Evolutionary conservation across 2,113 vertebrate species (phyloP).

Genomic region (Petroica traversi): DNA sequence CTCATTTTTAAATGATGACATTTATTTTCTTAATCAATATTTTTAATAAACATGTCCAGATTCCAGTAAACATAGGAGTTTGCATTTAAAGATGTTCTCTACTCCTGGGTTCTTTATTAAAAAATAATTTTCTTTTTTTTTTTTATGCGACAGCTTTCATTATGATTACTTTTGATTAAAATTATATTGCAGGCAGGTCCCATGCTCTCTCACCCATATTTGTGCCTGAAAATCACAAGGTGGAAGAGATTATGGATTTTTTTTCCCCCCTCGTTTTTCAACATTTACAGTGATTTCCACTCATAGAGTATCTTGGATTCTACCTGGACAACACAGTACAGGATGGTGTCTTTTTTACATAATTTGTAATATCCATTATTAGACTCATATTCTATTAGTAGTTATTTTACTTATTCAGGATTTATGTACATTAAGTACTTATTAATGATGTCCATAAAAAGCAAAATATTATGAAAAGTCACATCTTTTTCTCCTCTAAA

Average conservation of each 20-base stretch:
- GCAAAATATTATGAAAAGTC: not conserved
- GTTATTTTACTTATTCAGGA: not conserved
- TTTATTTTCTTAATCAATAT: not conserved
- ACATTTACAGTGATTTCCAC: not conserved
- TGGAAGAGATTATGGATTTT: not conserved
- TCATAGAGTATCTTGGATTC: not conserved
- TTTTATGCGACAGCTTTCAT: not conserved
- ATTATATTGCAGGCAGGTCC: not conserved
- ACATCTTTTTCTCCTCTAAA: not conserved
- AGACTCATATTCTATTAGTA: not conserved
- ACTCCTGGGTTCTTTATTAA: not conserved
- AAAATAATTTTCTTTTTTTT: not conserved
- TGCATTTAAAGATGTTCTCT: not conserved
- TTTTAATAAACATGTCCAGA: not conserved
- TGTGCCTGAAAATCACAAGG: not conserved
- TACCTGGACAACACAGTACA: not conserved
- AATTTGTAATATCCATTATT: not conserved
- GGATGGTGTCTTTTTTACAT: not conserved
- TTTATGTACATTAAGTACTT: not conserved
- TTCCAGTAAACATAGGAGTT: not conserved
- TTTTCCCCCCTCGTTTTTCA: not conserved
- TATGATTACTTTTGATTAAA: not conserved
- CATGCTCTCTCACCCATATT: not conserved
- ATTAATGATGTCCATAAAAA: not conserved
- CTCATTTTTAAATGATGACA: fast-evolving